Base-by-base conservation (phyloP, 2,888 invertebrate genomes). In the Sussaba pulchella region DNA sequence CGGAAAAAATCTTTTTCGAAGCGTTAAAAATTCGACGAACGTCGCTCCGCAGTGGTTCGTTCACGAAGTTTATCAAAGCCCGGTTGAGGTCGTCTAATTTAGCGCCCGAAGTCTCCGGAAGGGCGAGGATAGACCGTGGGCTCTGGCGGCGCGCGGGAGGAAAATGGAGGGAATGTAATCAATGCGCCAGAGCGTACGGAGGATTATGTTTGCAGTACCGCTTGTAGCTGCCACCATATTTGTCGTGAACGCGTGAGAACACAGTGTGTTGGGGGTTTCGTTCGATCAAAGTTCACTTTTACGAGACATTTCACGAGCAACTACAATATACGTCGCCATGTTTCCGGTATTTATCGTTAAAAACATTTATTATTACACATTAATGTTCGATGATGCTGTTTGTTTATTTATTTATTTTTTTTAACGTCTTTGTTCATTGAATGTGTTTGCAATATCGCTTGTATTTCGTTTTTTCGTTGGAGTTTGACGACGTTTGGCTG, bases 101-200 rank as follows among this genome's bases (percentile, higher is more conserved):
- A 26, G 64, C 73, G 66, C 57, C 45, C 21, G 21, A 45, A 66
- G 45, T 17, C 54, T 43, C 57, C 21, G 63, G n/a, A 31, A 31
- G 41, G 63, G 17, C 72, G 61, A 41, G 31, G 31, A 31, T 2
- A 31, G 36, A 50, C 10, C 10, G 31, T 31, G 14, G 5, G 17
- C n/a, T n/a, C n/a, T n/a, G 6, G 72, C 39, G 39, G 24, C 45
- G 73, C 36, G 73, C 54, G 73, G 63, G 24, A 74, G 31, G 41
- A 74, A 72, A 74, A 74, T 74, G 73, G 73, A 74, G 66, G 64
- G 66, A 74, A 66, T 45, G 64, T 36, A 74, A 74, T 74, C 73
- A 74, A 74, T 66, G 73, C 52, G 54, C 36, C 64, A 26, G 41
- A 52, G 14, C 41, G 41, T 31, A 43, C 52, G 10, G 52, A 43